Evolutionary conservation across 2,888 invertebrate genomes (phyloP), one percentile per base, ranked within the genome.

Genomic region (Andrena hattorfiana): DNA sequence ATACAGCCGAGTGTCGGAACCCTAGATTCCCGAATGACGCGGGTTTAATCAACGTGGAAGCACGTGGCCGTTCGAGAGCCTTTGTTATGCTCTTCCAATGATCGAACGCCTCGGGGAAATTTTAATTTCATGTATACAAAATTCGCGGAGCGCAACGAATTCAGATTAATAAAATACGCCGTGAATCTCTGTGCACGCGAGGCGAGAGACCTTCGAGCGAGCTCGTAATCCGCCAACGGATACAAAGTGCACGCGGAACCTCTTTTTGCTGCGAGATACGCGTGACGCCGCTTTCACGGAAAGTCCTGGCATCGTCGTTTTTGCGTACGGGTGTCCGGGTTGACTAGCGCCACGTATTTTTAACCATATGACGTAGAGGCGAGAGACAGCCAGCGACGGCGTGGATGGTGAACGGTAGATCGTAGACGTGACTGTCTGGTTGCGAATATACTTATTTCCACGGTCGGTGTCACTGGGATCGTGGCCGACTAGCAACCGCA

Each of bases 361-460:
- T 83, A 81, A 83, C 63, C 48, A 26, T 30, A 32, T 84, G 83
- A 84, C 83, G 82, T 60, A 67, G 62, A 64, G 59, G 1, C n/a
- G 51, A 72, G 68, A 71, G 64, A 69, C 42, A 81, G 81, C 69
- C 54, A 10, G 81, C 51, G 68, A 74, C 64, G 54, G 64, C 20
- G 63, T 26, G 78, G 42, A 69, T 68, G 68, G 42, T 69, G 69
- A 78, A 78, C 74, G 64, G 81, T 69, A 72, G 81, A 81, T 72
- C 48, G 76, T 67, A 77, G 74, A 81, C 62, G 76, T 71, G 77
- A 72, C 75, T 49, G 69, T 82, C 82, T 84, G 66, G 62, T 76
- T 75, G 75, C 84, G 82, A 82, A 82, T 78, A 82, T 60, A 82
- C 84, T 83, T 89, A 89, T 89, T 90, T 88, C 82, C 77, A 83